Evolutionary conservation across 2,797 vertebrate genomes (phyloP), one percentile per base, ranked within the genome.

Genomic region (Pipistrellus pygmaeus): DNA sequence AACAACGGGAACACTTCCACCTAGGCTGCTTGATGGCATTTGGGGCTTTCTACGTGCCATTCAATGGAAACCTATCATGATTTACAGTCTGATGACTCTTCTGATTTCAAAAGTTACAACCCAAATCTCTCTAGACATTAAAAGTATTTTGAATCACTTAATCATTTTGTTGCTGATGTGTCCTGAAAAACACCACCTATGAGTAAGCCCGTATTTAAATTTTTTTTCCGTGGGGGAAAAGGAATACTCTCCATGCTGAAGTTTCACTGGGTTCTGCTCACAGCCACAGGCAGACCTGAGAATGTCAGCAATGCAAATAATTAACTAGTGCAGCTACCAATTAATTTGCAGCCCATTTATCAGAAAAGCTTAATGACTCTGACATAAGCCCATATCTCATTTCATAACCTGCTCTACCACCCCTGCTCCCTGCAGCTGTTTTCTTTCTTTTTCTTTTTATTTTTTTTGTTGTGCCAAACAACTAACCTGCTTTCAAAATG

Each of bases 361-460:
- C 97, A 97, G 91, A 94, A 97, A 96, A 92, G 95, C 92, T 95
- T 97, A 96, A 97, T 97, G 97, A 97, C 95, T 96, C 88, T 96
- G 96, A 97, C 95, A 97, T 78, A 85, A 97, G 78, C 88, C 85
- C 78, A 81, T 95, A 94, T 95, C 93, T 98, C 95, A 96, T 94
- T 95, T 91, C 75, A 82, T 90, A 97, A 96, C 92, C 92, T 96
- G 88, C 82, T 94, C 82, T 83, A 87, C 91, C 93, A 93, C 92
- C 93, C 86, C 72, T 35, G 8, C 89, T 97, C 85, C 85, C 90
- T 92, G 92, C 97, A 97, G 97, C 97, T 98, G 96, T 92, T 97
- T 30, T 6, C 64, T 87, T 80, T 87, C 15, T 51, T 18, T 53
- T 8, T 53, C 0, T 53, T 3, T 53, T 53, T n/a, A n/a, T n/a